Conservation (phyloP, 2,113 vertebrate genomes). For the Gymnobelideus leadbeateri region DNA sequence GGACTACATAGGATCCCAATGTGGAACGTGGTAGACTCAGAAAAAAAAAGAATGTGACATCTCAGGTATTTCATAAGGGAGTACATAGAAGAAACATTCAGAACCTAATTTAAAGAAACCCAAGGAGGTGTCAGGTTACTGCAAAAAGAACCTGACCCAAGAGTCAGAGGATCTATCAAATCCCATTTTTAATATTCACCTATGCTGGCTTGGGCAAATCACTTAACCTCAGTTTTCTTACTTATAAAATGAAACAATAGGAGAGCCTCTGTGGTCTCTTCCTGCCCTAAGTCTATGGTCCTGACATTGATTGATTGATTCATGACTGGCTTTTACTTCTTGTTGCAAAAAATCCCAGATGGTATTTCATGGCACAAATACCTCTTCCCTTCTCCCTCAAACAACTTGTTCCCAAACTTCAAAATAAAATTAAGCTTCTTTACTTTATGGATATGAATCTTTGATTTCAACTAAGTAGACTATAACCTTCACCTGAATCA, state of each 20-base stretch:
- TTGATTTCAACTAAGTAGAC: neutral
- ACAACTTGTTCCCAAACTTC: neutral
- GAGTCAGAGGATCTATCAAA: neutral
- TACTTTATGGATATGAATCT: neutral
- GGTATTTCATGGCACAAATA: neutral
- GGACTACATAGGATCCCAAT: neutral
- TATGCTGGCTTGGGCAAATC: neutral
- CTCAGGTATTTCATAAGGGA: neutral
- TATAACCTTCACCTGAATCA: neutral
- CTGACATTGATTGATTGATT: neutral
- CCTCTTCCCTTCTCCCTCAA: neutral
- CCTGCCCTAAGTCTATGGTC: neutral
- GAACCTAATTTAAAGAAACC: neutral
- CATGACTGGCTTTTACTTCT: neutral
- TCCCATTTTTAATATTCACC: neutral
- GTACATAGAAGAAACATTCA: neutral
- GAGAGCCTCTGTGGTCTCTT: neutral
- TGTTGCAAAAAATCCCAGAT: neutral
- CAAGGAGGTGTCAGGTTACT: neutral
- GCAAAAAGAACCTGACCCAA: neutral
- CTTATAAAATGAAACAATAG: neutral
- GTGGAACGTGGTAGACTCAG: neutral
- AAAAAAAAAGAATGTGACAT: neutral
- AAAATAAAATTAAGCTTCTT: neutral
- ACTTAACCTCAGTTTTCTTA: neutral